phyloP scores from a whole-genome alignment of 2,797 vertebrate species.

The Chromis chromis region DNA sequence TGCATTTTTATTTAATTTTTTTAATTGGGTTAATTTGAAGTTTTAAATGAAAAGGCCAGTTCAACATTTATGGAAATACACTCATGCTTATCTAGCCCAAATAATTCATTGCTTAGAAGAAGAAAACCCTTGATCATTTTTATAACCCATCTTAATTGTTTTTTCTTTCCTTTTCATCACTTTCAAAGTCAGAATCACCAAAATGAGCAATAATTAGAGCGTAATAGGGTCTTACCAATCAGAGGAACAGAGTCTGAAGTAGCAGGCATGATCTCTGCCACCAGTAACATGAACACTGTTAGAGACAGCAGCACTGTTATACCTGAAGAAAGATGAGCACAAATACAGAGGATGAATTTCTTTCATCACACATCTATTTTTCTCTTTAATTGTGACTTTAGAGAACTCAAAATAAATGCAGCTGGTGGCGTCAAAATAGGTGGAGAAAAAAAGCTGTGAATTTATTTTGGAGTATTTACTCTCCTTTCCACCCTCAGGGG shows the following conservation, averaged over 20 bases:
- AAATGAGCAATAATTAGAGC: conserved; percentile 2
- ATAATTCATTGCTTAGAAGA: background rate
- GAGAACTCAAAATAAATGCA: conserved; percentile 38
- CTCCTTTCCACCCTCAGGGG: background rate
- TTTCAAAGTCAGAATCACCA: conserved; percentile 11
- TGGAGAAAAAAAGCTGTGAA: conserved; percentile 14
- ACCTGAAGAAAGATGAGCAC: conserved; percentile 75
- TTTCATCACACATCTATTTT: conserved; percentile 24
- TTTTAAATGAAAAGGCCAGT: background rate
- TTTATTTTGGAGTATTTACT: conserved; percentile 36
- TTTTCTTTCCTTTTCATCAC: background rate
- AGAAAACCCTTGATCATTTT: background rate
- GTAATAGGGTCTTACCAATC: conserved; percentile 84
- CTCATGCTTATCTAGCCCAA: background rate
- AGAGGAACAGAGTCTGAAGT: conserved; percentile 94
- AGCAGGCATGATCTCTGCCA: conserved; percentile 95
- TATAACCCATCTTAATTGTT: background rate
- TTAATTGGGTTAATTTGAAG: background rate
- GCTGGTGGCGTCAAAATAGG: conserved; percentile 5
- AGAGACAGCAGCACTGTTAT: conserved; percentile 94
- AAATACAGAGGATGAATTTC: conserved; percentile 3
- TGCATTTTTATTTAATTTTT: background rate
- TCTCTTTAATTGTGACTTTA: conserved; percentile 33
- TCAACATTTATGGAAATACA: background rate
- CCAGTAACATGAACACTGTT: conserved; percentile 94